Base-by-base conservation (phyloP, 1,140 invertebrate genomes). In the Calycopis cecrops region DNA sequence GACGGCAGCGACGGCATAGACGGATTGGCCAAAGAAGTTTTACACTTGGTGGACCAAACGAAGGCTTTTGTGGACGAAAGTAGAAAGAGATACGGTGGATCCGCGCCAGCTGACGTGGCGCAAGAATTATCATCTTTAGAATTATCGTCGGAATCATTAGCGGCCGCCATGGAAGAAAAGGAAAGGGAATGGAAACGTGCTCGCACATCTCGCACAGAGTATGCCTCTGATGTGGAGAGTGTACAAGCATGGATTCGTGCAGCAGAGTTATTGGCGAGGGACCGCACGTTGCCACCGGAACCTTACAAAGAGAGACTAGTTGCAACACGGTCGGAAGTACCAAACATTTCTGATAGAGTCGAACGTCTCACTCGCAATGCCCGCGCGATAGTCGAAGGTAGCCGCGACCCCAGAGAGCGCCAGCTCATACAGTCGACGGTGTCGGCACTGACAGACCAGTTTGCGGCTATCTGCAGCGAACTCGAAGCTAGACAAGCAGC, bases 121-220 rank as follows among this genome's bases (percentile, higher is more conserved):
- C 93, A 94, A 78, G 91, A 94, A 81, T 83, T 95, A 57, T 94
- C 93, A 1, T 89, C 91, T 52, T 88, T 95, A 59, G 94, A 95
- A 85, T 84, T 97, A 42, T 88, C 93, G n/a, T 90, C 93, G 21
- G 96, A 98, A 79, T 91, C 92, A 50, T 90, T 95, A 12, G 88
- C 90, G 35, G 91, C 92, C 59, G 91, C 90, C 8, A 94, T 97
- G 93, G 95, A 97, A 65, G 94, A 96, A 68, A 96, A 96, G 76
- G 91, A 94, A 63, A 91, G 93, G 69, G 95, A 97, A 78, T 93
- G 94, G 77, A 96, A 96, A 74, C 91, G 94, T 48, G 96, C 95
- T 7, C 91, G 92, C 65, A 95, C 95, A 12, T 90, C 93, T 50
- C 90, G 95, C 14, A 91, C 91, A 16, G 95, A 97, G 55, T 97